A percentile compares a stretch with the other conserved stretches of the same genome.
Evolutionary conservation across 2,113 vertebrate genomes (phyloP).

Genomic region (Chaetops frenatus): DNA sequence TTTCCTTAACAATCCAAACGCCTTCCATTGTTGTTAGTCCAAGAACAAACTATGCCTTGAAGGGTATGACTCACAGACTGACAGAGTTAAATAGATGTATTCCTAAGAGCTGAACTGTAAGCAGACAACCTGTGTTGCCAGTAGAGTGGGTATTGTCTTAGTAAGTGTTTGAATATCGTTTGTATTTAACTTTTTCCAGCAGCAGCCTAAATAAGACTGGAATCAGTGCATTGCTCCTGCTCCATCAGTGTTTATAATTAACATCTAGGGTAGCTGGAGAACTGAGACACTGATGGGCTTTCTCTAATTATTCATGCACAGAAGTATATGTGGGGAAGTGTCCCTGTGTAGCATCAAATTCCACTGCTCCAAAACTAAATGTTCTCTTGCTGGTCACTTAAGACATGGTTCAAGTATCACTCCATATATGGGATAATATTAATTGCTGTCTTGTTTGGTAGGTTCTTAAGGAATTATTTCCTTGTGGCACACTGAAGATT

Average conservation of each 20-base stretch:
- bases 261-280: background rate
- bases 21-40: background rate
- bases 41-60: conserved; percentile 38
- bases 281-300: background rate
- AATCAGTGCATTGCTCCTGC: background rate
- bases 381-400: background rate
- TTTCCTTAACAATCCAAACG: background rate
- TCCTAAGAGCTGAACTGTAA: background rate
- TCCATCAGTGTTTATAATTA: background rate
- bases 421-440: background rate
- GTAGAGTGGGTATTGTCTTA: background rate
- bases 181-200: background rate
- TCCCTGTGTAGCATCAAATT: background rate
- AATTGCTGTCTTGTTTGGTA: background rate
- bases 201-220: background rate
- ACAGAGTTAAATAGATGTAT: background rate
- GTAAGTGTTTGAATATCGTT: background rate
- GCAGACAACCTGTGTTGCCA: background rate
- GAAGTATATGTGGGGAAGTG: background rate
- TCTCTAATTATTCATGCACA: background rate
- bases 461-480: background rate
- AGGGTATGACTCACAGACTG: conserved; percentile 17
- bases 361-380: background rate
- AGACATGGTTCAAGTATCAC: background rate
- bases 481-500: background rate